phyloP scores from a whole-genome alignment of 2,888 invertebrate genomes.

The Chaetoderma sp. region DNA sequence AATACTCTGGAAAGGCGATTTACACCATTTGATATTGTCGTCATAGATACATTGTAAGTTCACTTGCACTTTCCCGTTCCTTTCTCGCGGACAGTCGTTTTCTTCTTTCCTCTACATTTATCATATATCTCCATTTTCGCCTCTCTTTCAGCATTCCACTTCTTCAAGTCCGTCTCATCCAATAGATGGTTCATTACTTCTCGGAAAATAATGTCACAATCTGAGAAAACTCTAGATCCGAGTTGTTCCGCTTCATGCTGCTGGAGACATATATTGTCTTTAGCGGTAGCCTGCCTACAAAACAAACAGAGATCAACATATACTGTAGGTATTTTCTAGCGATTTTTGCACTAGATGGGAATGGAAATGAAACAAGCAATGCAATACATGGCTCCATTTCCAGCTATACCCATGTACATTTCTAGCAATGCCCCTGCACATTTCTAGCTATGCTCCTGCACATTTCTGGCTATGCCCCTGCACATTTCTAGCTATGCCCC shows the following conservation, averaged over 20 bases:
- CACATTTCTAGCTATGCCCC: too few species aligned
- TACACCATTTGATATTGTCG: too few species aligned
- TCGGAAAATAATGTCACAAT: constrained; percentile 54
- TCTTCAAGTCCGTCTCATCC: constrained; percentile 17
- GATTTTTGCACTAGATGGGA: neutral
- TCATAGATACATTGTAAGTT: too few species aligned
- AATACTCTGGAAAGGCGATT: too few species aligned
- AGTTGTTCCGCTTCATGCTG: constrained; percentile 18
- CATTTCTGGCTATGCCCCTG: too few species aligned
- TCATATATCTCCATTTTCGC: constrained; percentile 46
- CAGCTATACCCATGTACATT: too few species aligned
- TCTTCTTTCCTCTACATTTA: too few species aligned
- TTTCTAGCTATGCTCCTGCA: too few species aligned
- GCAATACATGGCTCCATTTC: neutral
- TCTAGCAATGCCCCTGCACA: too few species aligned
- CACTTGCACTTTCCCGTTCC: too few species aligned
- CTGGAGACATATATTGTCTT: constrained; percentile 37
- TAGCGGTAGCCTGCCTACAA: constrained; percentile 50
- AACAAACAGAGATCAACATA: neutral
- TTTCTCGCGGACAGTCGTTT: too few species aligned
- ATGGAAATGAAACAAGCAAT: neutral
- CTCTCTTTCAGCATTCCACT: constrained; percentile 43
- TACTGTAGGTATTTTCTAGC: neutral
- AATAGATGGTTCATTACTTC: constrained; percentile 48
- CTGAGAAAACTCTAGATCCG: constrained; percentile 53